Evolutionary conservation across 2,113 vertebrate species (phyloP), one percentile per base, ranked within the genome.

Genomic region (Anoura caudifer): DNA sequence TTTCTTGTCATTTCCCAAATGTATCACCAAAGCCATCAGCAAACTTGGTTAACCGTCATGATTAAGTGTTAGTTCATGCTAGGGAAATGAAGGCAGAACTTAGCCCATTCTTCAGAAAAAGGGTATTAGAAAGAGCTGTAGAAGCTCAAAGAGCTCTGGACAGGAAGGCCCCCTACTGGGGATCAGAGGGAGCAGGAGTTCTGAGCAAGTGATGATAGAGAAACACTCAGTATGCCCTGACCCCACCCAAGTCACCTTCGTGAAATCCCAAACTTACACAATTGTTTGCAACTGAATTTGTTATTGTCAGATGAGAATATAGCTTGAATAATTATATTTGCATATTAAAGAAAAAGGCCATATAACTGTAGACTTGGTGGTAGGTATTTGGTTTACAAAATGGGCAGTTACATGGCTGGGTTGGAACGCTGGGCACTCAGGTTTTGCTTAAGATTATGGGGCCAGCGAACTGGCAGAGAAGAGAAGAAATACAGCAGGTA

Each of bases 221-320:
- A 12, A 52, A 47, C 36, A 20, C 3, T n/a, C 7, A 26, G 2
- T n/a, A 38, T 41, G 3, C 22, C 26, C 10, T 41, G 31, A 0
- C 38, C 2, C 22, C 56, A 16, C 3, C n/a, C 4, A 50, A 4
- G 20, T 26, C 4, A 20, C 5, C 14, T 56, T 54, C 24, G 22
- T n/a, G 16, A 63, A 10, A 41, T 33, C 20, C 76, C 43, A 24
- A 70, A 83, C 59, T 17, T 41, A 65, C 43, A 4, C n/a, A 14
- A 65, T 28, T 31, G 31, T 70, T 87, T 87, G 19, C 4, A 38
- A 50, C 50, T 72, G 17, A 75, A 81, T 70, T 69, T 76, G 45
- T 85, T 38, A 24, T 20, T 28, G 8, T 38, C 45, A 43, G 36
- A 28, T 20, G 70, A 59, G 52, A 56, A 45, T 33, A 36, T 19